Percentiles rank a stretch among this genome's conserved stretches.
These are phyloP conservation scores for Recurvirostra avosetta DNA, from an alignment of 2,113 vertebrate species.

Conservation along the genomic window DNA sequence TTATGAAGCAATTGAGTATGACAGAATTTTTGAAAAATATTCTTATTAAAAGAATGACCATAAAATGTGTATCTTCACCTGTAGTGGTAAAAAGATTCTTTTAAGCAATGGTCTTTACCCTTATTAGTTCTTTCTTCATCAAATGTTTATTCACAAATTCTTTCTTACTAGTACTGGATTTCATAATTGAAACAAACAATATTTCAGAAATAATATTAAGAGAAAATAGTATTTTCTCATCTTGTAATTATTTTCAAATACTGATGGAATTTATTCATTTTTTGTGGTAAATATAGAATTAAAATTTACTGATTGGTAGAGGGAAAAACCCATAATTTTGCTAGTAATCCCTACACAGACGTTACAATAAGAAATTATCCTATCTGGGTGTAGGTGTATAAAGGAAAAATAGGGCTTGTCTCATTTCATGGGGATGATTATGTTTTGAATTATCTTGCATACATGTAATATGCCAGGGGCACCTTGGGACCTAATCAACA, in stretches of 20 bases:
- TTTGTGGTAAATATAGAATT: background rate
- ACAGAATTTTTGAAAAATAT: background rate
- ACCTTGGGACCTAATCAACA: background rate
- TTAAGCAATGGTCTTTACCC: background rate
- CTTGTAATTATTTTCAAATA: background rate
- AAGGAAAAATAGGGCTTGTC: background rate
- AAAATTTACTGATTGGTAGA: background rate
- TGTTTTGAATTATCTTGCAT: background rate
- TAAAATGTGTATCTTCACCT: background rate
- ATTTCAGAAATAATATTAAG: background rate
- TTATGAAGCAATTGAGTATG: background rate
- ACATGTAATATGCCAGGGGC: background rate
- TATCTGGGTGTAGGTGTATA: background rate
- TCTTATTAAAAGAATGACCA: background rate
- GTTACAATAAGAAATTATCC: background rate
- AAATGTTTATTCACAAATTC: background rate
- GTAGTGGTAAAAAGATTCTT: background rate
- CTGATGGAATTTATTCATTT: background rate
- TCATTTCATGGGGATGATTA: background rate
- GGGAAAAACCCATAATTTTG: background rate
- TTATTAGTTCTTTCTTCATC: background rate
- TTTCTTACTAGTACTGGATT: background rate
- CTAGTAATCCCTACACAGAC: background rate
- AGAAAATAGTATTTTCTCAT: background rate
- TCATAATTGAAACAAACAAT: background rate